Conservation (phyloP, 2,797 vertebrate species). For the Eutrigla gurnardus region DNA sequence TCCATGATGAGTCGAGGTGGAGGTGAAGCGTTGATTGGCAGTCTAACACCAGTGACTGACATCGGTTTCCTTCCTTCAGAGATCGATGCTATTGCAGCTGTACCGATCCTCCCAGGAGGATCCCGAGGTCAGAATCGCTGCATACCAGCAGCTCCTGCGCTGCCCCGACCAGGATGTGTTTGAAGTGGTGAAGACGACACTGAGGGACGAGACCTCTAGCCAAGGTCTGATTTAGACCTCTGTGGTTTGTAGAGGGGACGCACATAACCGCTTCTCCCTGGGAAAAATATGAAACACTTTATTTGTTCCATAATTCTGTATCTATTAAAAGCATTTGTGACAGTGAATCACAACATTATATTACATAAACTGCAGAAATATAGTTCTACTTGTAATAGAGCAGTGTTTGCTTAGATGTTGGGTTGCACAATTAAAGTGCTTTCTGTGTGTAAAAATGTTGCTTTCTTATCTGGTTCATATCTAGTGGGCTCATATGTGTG, state of each 20-base stretch:
- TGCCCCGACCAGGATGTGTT: slow-evolving; percentile 86
- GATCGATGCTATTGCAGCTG: slow-evolving; percentile 80
- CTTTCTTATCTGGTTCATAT: too few species aligned
- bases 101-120: slow-evolving; percentile 85
- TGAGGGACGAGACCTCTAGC: slow-evolving; percentile 86
- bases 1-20: slow-evolving; percentile 48
- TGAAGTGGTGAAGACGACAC: slow-evolving; percentile 81
- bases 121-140: slow-evolving; percentile 88
- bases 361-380: neutral
- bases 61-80: slow-evolving; percentile 80
- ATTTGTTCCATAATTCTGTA: neutral
- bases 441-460: too few species aligned
- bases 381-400: neutral
- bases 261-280: neutral
- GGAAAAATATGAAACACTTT: neutral
- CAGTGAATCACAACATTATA: neutral
- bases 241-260: slow-evolving; percentile 3
- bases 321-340: neutral
- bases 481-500: slow-evolving; percentile 93
- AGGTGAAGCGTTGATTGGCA: slow-evolving; percentile 57
- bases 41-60: slow-evolving; percentile 58
- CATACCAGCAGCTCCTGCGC: slow-evolving; percentile 89
- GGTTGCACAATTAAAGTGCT: neutral
- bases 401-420: neutral
- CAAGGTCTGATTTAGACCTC: slow-evolving; percentile 83